phyloP scores from a whole-genome alignment of 2,113 vertebrate species.

The Girardinichthys multiradiatus region DNA sequence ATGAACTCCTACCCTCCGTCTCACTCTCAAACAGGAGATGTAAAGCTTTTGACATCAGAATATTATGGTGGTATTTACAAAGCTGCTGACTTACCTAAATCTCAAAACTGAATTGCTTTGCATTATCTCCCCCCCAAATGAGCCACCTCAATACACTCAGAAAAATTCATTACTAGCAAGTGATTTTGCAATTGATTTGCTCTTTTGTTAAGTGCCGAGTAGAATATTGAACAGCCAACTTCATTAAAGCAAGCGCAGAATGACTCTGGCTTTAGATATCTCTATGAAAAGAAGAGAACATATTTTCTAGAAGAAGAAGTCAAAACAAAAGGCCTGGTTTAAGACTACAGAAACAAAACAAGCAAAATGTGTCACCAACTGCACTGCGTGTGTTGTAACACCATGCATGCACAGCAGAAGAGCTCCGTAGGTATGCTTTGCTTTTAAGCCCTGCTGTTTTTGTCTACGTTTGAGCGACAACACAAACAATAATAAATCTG shows the following conservation, averaged over 20 bases:
- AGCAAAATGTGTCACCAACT: no score
- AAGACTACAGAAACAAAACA: no score
- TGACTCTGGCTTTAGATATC: not conserved
- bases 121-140: not conserved
- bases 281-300: not conserved
- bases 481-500: no score
- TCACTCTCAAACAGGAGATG: constrained; percentile 17
- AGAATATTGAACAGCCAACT: no score
- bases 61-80: not conserved
- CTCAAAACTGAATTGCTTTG: constrained; percentile 4
- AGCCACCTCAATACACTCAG: not conserved
- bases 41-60: constrained; percentile 11
- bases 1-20: constrained; percentile 13
- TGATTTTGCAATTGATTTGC: no score
- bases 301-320: not conserved
- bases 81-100: constrained; percentile 2
- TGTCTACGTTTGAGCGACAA: no score
- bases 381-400: no score
- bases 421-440: no score
- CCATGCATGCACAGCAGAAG: no score
- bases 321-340: not conserved
- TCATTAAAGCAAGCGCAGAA: no score
- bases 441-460: no score
- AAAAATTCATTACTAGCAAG: not conserved
- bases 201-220: no score